These are phyloP conservation scores for Stercorarius parasiticus DNA, from an alignment of 2,113 vertebrate genomes.

Conservation along the genomic window DNA sequence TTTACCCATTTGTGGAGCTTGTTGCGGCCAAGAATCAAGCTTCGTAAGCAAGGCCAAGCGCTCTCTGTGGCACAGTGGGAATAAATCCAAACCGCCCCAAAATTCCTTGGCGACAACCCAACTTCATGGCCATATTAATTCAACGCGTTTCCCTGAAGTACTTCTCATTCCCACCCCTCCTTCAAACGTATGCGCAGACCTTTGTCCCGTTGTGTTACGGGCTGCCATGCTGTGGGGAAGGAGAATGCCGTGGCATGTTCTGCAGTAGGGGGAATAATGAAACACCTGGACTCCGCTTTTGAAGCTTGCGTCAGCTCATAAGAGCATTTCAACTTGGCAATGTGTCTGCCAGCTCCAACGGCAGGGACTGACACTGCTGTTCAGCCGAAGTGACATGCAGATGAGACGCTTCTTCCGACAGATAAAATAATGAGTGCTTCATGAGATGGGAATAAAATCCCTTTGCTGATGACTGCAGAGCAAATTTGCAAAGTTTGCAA, in stretches of 20 bases:
- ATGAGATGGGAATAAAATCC: not conserved
- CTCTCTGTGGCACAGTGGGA: not conserved
- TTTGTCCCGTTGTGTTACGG: not conserved
- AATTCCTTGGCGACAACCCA: not conserved
- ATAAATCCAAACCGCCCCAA: conserved; percentile 20
- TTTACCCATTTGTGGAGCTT: not conserved
- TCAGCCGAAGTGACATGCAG: not conserved
- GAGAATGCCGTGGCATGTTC: not conserved
- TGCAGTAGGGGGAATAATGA: not conserved
- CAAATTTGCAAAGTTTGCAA: not conserved
- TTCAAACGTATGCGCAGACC: accelerated
- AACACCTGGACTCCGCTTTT: not conserved
- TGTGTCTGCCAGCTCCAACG: not conserved
- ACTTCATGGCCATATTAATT: not conserved
- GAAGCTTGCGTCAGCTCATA: not conserved
- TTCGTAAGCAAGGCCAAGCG: not conserved
- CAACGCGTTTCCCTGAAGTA: not conserved
- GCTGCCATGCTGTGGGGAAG: not conserved
- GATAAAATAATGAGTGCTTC: not conserved
- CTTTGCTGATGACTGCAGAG: not conserved
- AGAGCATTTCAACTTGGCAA: not conserved
- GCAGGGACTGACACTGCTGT: not conserved
- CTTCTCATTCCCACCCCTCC: not conserved
- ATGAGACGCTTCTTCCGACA: not conserved
- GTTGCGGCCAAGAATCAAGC: not conserved